Percentiles rank a stretch among this genome's conserved stretches.
Conservation (phyloP, 2,113 vertebrate genomes). For the Fulica atra region DNA sequence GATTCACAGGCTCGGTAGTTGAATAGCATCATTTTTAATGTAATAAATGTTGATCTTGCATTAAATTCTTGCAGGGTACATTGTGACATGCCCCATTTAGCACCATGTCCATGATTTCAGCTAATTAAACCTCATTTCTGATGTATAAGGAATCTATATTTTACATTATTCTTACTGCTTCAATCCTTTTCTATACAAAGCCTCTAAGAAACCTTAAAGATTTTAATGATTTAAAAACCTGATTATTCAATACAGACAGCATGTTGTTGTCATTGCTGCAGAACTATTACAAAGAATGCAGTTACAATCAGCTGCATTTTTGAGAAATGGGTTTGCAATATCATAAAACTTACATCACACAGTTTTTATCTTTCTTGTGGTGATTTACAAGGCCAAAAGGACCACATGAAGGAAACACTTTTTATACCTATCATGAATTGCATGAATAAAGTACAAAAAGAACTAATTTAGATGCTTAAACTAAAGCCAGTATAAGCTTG, state of each 20-base stretch:
- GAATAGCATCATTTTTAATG: conserved; percentile 21
- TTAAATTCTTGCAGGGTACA: conserved; percentile 24
- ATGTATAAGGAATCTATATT: neutral
- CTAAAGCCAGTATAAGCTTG: neutral
- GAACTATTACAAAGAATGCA: conserved; percentile 2
- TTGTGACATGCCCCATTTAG: conserved; percentile 49
- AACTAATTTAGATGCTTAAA: neutral
- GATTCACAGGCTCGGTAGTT: neutral
- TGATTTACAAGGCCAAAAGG: neutral
- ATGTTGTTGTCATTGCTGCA: neutral
- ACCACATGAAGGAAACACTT: neutral
- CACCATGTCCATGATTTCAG: conserved; percentile 12
- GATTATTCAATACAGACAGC: conserved; percentile 16
- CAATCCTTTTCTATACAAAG: conserved; percentile 26
- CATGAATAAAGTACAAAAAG: neutral
- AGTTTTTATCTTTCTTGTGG: neutral
- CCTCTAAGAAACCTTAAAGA: neutral
- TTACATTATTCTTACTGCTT: conserved; percentile 28
- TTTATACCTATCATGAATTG: neutral
- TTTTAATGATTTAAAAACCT: conserved; percentile 45
- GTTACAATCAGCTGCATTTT: neutral
- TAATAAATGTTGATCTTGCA: conserved; percentile 33
- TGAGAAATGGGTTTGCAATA: neutral
- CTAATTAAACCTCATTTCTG: conserved; percentile 46
- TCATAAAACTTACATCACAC: neutral